phyloP scores from a whole-genome alignment of 2,113 vertebrate species.

The Bostrychus sinensis region DNA sequence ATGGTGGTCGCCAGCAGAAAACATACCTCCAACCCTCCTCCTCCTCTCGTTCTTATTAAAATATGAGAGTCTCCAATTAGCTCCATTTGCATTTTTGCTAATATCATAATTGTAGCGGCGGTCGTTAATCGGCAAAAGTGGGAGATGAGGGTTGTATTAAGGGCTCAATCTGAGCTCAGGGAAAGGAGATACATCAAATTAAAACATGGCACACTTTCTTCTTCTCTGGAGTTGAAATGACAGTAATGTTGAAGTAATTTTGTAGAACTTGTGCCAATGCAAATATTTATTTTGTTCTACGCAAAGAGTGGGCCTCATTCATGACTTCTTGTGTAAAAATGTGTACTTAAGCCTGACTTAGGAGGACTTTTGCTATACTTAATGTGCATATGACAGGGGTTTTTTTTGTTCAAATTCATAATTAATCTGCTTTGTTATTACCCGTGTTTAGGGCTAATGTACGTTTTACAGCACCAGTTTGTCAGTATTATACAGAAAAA shows the following conservation, averaged over 20 bases:
- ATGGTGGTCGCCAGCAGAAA: slow-evolving; percentile 68
- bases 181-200: slow-evolving; percentile 58
- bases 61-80: slow-evolving; percentile 82
- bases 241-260: background rate
- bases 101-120: slow-evolving; percentile 83
- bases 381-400: no score
- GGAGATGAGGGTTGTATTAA: slow-evolving; percentile 74
- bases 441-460: no score
- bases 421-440: no score
- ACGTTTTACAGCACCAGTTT: no score
- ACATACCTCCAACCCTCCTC: slow-evolving; percentile 60
- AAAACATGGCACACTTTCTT: background rate
- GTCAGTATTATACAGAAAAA: no score
- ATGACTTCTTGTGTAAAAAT: no score
- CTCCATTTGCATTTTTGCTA: slow-evolving; percentile 81
- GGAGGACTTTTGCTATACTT: no score
- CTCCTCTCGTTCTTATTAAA: slow-evolving; percentile 61
- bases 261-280: background rate
- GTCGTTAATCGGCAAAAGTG: slow-evolving; percentile 79
- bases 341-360: no score
- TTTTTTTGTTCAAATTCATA: no score
- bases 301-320: no score
- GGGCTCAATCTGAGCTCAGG: slow-evolving; percentile 70
- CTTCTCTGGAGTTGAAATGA: background rate
- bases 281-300: no score